Evolutionary conservation across 2,113 vertebrate genomes (phyloP), one percentile per base, ranked within the genome.

Genomic region (Phaethon lepturus): DNA sequence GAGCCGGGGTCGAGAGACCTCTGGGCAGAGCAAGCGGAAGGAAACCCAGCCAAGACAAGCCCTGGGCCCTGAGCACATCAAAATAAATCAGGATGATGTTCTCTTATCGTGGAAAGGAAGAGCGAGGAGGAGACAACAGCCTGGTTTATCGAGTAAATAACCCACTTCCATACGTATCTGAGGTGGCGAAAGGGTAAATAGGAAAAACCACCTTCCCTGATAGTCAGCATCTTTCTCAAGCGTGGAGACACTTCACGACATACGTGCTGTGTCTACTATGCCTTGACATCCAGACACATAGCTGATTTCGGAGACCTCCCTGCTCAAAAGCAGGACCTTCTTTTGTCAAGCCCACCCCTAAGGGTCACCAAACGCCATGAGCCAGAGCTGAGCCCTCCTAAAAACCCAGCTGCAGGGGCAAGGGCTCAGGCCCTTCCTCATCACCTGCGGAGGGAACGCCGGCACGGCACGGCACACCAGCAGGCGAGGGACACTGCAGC

Each of bases 181-280:
- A 83, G 10, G 33, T 52, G 16, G 40, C 2, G 1, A 69, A 88
- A 84, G 45, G 40, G 75, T 56, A 69, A 73, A 66, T 1, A 58
- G 33, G 40, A 52, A 58, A 25, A 59, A 33, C 10, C 10, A 17
- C 29, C 33, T 74, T 56, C 56, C 33, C 40, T 28, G 25, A 40
- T 1, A 74, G 71, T 15, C 47, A 78, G 29, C 33, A 53, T 18
- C 59, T 47, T 80, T 59, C 42, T 33, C 59, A 73, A 79, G 74
- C 2, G 1, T 3, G 18, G 38, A 92, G 33, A 53, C 22, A 23
- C 38, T 42, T 58, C 50, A 63, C 24, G 84, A n/a, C 10, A 10
- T 1, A 35, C 0, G 1, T 18, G 16, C 35, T 56, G 63, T 14
- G 17, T 22, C 40, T 69, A 17, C 12, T 16, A 56, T 1, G 4